Evolutionary conservation across 1,140 invertebrate genomes (phyloP).

Genomic region (Diabrotica virgifera): DNA sequence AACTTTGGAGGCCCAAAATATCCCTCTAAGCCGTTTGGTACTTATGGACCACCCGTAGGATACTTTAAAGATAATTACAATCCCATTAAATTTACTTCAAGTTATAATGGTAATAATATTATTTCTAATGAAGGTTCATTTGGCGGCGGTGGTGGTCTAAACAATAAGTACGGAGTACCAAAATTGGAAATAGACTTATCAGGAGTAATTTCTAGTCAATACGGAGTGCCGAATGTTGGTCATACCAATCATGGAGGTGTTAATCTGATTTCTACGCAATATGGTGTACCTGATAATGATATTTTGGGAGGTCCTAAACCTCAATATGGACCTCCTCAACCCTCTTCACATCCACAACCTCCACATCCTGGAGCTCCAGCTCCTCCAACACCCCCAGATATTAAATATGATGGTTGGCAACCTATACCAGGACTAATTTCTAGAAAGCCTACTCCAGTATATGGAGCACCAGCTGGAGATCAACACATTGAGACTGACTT

Average conservation of each 20-base stretch:
- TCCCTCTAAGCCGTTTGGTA: constrained; percentile 8
- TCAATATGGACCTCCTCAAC: constrained; percentile 48
- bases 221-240: constrained; percentile 31
- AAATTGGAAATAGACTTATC: background rate
- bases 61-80: constrained; percentile 30
- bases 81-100: constrained; percentile 39
- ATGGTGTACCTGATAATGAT: constrained; percentile 41
- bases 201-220: constrained; percentile 3
- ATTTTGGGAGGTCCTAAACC: constrained; percentile 19
- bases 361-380: constrained; percentile 65
- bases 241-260: background rate
- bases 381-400: constrained; percentile 69
- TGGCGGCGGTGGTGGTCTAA: background rate
- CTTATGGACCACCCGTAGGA: constrained; percentile 15
- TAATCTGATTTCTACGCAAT: constrained; percentile 45
- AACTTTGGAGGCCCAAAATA: constrained; percentile 42
- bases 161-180: background rate
- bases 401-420: constrained; percentile 80
- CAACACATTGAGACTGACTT: constrained; percentile 29
- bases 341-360: constrained; percentile 52
- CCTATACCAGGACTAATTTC: constrained; percentile 67
- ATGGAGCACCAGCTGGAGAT: constrained; percentile 23
- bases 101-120: constrained; percentile 13
- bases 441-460: constrained; percentile 37
- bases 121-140: background rate